Evolutionary conservation across 2,113 vertebrate species (phyloP).

Genomic region (Murina feae): DNA sequence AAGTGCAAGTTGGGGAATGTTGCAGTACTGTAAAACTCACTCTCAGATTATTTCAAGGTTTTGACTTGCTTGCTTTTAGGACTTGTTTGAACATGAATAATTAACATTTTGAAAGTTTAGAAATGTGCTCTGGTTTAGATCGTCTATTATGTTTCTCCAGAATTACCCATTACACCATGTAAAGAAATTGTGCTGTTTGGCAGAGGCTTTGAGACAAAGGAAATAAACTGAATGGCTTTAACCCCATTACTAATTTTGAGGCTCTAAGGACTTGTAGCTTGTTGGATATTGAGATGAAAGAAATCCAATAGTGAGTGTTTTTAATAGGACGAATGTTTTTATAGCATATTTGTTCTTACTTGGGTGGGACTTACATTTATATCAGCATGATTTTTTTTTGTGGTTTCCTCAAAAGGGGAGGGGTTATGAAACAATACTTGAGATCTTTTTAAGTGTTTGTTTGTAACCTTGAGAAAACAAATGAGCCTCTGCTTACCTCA

Average conservation of each 20-base stretch:
- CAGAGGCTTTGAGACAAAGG: constrained; percentile 19
- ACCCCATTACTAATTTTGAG: background rate
- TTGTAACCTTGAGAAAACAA: background rate
- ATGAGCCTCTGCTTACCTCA: background rate
- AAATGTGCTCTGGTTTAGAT: constrained; percentile 52
- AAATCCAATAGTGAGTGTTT: background rate
- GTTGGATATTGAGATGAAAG: constrained; percentile 4
- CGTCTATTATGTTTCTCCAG: constrained; percentile 18
- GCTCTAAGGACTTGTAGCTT: background rate
- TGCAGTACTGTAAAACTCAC: constrained; percentile 41
- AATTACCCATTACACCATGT: constrained; percentile 9
- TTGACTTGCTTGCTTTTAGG: constrained; percentile 50
- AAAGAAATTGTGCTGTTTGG: constrained; percentile 42
- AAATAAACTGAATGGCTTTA: background rate
- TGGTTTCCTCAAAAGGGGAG: background rate
- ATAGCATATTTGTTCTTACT: constrained; percentile 9
- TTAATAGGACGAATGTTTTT: background rate
- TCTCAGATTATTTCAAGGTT: constrained; percentile 56
- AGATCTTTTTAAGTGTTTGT: background rate
- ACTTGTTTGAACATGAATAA: constrained; percentile 61
- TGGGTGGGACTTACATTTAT: background rate
- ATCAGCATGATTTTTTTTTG: background rate
- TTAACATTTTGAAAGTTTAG: constrained; percentile 50
- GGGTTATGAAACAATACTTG: background rate
- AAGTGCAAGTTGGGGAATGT: constrained; percentile 60